phyloP scores from a whole-genome alignment of 2,797 vertebrate species.

The Onychomys torridus region DNA sequence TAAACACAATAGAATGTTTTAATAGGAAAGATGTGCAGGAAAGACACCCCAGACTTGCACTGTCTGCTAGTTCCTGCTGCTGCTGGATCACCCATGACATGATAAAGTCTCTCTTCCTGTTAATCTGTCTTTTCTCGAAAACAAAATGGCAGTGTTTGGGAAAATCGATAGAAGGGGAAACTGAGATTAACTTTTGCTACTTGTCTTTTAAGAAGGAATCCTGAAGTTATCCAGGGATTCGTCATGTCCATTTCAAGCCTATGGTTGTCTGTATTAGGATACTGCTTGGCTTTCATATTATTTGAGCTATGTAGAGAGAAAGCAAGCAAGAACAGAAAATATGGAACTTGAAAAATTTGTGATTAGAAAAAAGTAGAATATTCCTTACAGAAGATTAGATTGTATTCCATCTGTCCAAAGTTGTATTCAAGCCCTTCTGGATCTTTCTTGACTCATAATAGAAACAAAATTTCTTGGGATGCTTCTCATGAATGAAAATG shows the following conservation, averaged over 20 bases:
- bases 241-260: constrained; percentile 1
- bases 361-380: neutral
- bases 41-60: neutral
- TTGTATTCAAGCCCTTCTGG: neutral
- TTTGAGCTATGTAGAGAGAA: neutral
- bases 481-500: neutral
- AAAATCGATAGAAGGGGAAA: neutral
- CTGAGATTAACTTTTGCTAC: neutral
- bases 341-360: neutral
- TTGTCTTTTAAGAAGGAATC: neutral
- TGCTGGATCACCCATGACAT: constrained; percentile 34
- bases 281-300: neutral
- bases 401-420: neutral
- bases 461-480: neutral
- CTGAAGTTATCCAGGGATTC: neutral
- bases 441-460: neutral
- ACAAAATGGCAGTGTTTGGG: neutral
- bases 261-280: neutral
- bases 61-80: neutral
- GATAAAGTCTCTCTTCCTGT: neutral
- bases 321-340: neutral
- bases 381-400: neutral
- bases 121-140: neutral
- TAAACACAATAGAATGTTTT: constrained; percentile 7
- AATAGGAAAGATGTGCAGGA: neutral